Conservation (phyloP, 2,888 invertebrate genomes). For the Nemotelus pantherinus region DNA sequence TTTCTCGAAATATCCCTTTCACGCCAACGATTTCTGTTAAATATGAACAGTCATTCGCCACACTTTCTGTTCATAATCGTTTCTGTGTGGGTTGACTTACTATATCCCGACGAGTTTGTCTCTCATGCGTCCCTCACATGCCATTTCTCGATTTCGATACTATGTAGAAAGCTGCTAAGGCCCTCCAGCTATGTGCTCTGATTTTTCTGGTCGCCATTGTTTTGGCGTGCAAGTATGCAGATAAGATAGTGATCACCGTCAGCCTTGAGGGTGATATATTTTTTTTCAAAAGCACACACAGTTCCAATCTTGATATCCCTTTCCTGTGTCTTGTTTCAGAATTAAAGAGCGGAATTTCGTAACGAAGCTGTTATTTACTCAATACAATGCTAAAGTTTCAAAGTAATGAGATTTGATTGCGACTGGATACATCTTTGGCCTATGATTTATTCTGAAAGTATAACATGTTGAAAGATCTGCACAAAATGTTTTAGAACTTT, state of each 20-base stretch:
- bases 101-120: background rate
- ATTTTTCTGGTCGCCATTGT: constrained; percentile 11
- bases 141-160: constrained; percentile 4
- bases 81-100: background rate
- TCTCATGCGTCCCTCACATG: constrained; percentile 25
- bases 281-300: background rate
- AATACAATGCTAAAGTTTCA: too few relatives aligned
- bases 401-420: too few relatives aligned
- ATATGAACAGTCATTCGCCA: constrained; percentile 11
- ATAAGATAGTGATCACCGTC: constrained; percentile 28
- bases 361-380: too few relatives aligned
- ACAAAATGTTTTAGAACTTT: too few relatives aligned
- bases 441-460: too few relatives aligned
- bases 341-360: too few relatives aligned
- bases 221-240: constrained; percentile 15
- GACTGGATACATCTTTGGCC: too few relatives aligned
- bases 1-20: background rate
- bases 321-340: too few relatives aligned
- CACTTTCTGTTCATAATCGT: constrained; percentile 15
- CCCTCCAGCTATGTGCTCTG: background rate
- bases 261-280: background rate
- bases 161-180: background rate
- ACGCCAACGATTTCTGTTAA: background rate
- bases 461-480: too few relatives aligned
- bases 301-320: constrained; percentile 1